A percentile compares a stretch with the other conserved stretches of the same genome.
These are phyloP conservation scores for Crotalus horridus DNA, from an alignment of 2,113 vertebrate species.

Conservation along the genomic window DNA sequence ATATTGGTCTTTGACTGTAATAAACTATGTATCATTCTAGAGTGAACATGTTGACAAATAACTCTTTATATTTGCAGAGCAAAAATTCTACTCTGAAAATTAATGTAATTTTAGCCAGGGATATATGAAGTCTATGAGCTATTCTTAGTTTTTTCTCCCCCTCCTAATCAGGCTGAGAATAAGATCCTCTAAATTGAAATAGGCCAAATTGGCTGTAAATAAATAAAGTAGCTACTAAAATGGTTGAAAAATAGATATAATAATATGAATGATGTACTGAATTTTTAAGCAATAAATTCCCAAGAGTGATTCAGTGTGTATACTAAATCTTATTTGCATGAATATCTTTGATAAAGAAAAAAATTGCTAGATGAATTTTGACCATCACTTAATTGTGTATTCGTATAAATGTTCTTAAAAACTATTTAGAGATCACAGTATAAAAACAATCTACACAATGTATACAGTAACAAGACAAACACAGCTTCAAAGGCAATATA, in stretches of 20 bases:
- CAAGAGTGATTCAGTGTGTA: not conserved
- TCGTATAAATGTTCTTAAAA: not conserved
- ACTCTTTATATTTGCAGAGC: not conserved
- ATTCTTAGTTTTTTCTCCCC: not conserved
- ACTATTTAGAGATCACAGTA: constrained; percentile 2
- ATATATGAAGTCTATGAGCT: not conserved
- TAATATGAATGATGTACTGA: not conserved
- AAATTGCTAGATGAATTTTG: constrained; percentile 16
- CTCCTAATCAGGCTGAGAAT: not conserved
- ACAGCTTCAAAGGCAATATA: not conserved
- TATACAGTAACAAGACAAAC: constrained; percentile 1
- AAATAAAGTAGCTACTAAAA: not conserved
- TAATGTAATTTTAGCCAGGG: not conserved
- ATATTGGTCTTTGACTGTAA: too few species aligned
- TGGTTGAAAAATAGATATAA: not conserved
- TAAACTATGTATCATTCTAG: too few species aligned
- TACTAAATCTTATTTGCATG: constrained; percentile 21
- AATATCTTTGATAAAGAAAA: not conserved
- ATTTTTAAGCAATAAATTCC: not conserved
- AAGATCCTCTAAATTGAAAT: not conserved
- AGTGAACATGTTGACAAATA: not conserved
- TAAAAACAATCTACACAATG: constrained; percentile 7
- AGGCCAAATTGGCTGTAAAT: not conserved
- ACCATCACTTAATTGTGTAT: not conserved
- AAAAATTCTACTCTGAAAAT: not conserved